Percentiles rank a stretch among this genome's conserved stretches.
These are phyloP conservation scores for Myotis daubentonii DNA, from an alignment of 2,797 vertebrate genomes.

Conservation along the genomic window DNA sequence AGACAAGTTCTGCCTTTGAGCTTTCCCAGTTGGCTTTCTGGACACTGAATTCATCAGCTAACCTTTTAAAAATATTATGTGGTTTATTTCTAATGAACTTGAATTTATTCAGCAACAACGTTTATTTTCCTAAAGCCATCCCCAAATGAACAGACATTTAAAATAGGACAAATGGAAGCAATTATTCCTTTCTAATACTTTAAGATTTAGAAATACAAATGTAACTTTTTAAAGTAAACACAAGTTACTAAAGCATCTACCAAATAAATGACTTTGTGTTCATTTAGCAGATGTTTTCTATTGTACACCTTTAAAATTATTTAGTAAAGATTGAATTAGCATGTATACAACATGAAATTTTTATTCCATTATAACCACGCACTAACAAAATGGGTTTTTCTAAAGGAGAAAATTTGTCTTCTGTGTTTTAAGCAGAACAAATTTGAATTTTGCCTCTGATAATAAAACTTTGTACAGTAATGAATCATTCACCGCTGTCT, in stretches of 20 bases:
- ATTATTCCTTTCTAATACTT: conserved; percentile 66
- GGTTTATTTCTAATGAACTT: conserved; percentile 5
- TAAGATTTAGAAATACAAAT: conserved; percentile 67
- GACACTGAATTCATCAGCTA: conserved; percentile 14
- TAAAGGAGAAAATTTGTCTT: conserved; percentile 84
- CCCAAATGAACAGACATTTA: conserved; percentile 40
- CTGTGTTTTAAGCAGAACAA: conserved; percentile 89
- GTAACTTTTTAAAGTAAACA: conserved; percentile 61
- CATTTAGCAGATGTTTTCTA: conserved; percentile 78
- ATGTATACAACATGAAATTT: conserved; percentile 79
- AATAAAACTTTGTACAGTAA: conserved; percentile 91
- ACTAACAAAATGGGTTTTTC: conserved; percentile 81
- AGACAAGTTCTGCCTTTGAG: neutral
- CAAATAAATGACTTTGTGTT: conserved; percentile 79
- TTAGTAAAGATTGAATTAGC: conserved; percentile 77
- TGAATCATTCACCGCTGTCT: conserved; percentile 84
- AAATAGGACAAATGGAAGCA: conserved; percentile 52
- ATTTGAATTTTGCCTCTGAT: conserved; percentile 89
- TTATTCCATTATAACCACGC: conserved; percentile 75
- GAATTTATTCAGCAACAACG: neutral
- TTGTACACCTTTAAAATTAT: conserved; percentile 76
- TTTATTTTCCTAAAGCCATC: conserved; percentile 56
- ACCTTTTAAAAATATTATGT: neutral
- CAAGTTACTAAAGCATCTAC: conserved; percentile 69
- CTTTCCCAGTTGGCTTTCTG: conserved; percentile 29